Evolutionary conservation across 2,113 vertebrate species (phyloP), one percentile per base, ranked within the genome.

Genomic region (Protobothrops mucrosquamatus): DNA sequence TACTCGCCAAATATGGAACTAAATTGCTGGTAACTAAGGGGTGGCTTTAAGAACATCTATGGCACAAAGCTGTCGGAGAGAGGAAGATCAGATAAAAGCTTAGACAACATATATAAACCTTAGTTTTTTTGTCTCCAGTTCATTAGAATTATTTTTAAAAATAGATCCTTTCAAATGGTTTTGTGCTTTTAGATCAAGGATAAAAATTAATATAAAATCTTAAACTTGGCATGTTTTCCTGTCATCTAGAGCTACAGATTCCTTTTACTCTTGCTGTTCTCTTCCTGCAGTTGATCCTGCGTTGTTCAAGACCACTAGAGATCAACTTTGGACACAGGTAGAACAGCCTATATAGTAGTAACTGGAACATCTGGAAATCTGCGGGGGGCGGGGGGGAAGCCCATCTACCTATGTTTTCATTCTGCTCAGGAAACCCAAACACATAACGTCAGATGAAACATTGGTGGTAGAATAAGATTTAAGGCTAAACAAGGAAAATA

Each of bases 71-170:
- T 59, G 39, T 48, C 24, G 43, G 39, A 4, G 59, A n/a, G 11
- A 43, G 22, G 5, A 90, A 61, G 46, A 11, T 8, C 23, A 90
- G 69, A 6, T 85, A 90, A 93, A 89, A 26, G 3, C 14, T 52
- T 87, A 43, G 55, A 10, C 46, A 90, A 90, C 87, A 90, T 64
- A 93, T 89, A 92, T 22, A 11, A 11, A 48, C 7, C n/a, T 48
- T 52, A 18, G 24, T 2, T 92, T 57, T 87, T 87, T 87, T 29
- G 24, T 92, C 54, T 88, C 57, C 6, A 26, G 26, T 15, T 8
- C 61, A 48, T 6, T 64, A 51, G 43, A 59, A 29, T 61, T 74
- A 26, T 86, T 91, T 15, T 64, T 14, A 43, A 86, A 88, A 74
- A 8, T 3, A 39, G 1, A 34, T 10, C 43, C 54, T 43, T 22